Evolutionary conservation across 1,140 invertebrate species (phyloP), one percentile per base, ranked within the genome.

Genomic region (Latrodectus geometricus): DNA sequence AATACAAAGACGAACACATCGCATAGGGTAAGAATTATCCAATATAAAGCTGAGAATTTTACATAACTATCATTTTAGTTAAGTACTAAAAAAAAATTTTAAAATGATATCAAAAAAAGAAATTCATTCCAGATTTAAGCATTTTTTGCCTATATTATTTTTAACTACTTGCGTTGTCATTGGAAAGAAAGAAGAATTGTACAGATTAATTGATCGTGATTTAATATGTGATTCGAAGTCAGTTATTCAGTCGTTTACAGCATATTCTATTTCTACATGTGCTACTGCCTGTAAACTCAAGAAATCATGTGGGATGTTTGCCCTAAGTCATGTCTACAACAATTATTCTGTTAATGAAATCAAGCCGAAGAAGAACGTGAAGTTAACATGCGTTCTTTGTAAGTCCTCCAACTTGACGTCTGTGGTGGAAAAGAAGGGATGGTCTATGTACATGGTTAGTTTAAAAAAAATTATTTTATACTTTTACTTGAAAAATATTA

Each of bases 371-470:
- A 77, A 85, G 48, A 61, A 76, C 5, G 9, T 74, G 35, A 69
- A 85, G 50, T 1, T 77, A 7, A 70, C 48, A 14, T 85, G 83
- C 20, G 61, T 50, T 48, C 83, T 85, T 12, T 85, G 83, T 11
- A 85, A 85, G n/a, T 69, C 83, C 20, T 48, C 20, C 8, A 85
- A 85, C 21, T 21, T 77, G 50, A 85, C 83, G 4, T 77, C 74
- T 0, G 74, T 85, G 9, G 50, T 85, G 0, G 83, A 77, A 15
- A 76, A 77, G 61, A 85, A 77, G 20, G 83, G 83, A 68, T 85
- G 83, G 83, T 85, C 83, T 14, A 77, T 73, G 15, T 85, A 85
- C 12, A 85, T 85, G 83, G 83, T 85, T 21, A 85, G 48, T 49
- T 12, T 12, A 50, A 17, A 73, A 49, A 35, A 11, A 21, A 0